These are phyloP conservation scores for Takifugu rubripes DNA, from an alignment of 2,797 vertebrate genomes.

Conservation along the genomic window DNA sequence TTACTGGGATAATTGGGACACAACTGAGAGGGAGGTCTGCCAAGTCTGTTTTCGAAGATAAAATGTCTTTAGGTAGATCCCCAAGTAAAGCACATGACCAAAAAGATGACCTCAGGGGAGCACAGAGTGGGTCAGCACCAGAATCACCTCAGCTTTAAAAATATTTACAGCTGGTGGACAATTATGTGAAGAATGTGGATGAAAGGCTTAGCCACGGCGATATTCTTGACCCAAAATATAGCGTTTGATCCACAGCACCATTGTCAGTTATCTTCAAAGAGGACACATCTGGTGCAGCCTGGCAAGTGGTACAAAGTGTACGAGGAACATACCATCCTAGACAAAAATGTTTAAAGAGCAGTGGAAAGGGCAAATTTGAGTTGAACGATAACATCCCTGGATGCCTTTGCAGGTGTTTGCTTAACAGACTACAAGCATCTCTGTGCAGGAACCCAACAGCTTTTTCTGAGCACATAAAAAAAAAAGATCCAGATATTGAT, in stretches of 20 bases:
- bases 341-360: slow-evolving; percentile 30
- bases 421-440: not conserved
- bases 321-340: slow-evolving; percentile 29
- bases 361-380: slow-evolving; percentile 3
- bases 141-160: slow-evolving; percentile 50
- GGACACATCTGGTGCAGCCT: slow-evolving; percentile 33
- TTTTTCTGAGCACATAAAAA: slow-evolving; percentile 14
- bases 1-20: slow-evolving; percentile 74
- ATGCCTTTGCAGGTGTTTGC: slow-evolving; percentile 1
- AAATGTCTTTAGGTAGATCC: slow-evolving; percentile 64
- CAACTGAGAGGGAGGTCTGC: slow-evolving; percentile 67
- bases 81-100: slow-evolving; percentile 45
- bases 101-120: slow-evolving; percentile 53
- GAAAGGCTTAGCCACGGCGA: slow-evolving; percentile 67
- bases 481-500: slow-evolving; percentile 63
- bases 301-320: slow-evolving; percentile 39
- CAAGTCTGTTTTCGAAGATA: slow-evolving; percentile 66
- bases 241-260: slow-evolving; percentile 58
- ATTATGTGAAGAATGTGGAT: slow-evolving; percentile 67
- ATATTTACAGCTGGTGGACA: slow-evolving; percentile 38
- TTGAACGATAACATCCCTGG: slow-evolving; percentile 4
- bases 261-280: slow-evolving; percentile 70
- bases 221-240: slow-evolving; percentile 57
- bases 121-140: slow-evolving; percentile 40
- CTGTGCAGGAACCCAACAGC: not conserved